These are phyloP conservation scores for Agrotis clavis DNA, from an alignment of 2,888 invertebrate species.

Conservation along the genomic window DNA sequence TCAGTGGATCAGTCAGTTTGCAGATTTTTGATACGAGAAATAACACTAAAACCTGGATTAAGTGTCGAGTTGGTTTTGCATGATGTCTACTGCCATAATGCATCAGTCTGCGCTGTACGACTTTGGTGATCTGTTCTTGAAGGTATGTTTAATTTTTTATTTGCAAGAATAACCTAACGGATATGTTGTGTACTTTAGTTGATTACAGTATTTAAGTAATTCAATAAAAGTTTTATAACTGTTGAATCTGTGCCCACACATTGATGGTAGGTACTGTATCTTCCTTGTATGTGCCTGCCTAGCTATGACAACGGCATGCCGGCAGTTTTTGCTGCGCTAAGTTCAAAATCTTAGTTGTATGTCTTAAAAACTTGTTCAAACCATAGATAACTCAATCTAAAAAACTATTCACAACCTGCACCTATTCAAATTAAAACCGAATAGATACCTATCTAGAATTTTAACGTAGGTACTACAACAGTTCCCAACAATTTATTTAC, in stretches of 20 bases:
- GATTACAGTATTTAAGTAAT: slow-evolving; percentile 15
- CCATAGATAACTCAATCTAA: not conserved
- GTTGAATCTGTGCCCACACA: not conserved
- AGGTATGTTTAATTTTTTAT: slow-evolving; percentile 89
- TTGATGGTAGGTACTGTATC: slow-evolving; percentile 5
- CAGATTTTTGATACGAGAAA: slow-evolving; percentile 79
- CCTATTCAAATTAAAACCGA: slow-evolving; percentile 6
- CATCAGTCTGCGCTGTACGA: slow-evolving; percentile 94
- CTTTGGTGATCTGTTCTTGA: slow-evolving; percentile 94
- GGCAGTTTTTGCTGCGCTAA: not conserved
- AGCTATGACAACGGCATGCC: slow-evolving; percentile 17
- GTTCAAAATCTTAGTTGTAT: not conserved
- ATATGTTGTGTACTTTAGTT: not conserved
- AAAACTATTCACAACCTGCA: not conserved
- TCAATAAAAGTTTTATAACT: slow-evolving; percentile 6
- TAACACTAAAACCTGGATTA: slow-evolving; percentile 84
- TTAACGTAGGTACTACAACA: too few species aligned
- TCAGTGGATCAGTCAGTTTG: slow-evolving; percentile 87
- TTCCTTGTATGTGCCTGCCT: not conserved
- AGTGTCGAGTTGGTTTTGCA: slow-evolving; percentile 87
- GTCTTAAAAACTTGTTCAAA: not conserved
- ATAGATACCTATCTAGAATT: too few species aligned
- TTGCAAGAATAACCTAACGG: slow-evolving; percentile 2
- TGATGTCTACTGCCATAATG: slow-evolving; percentile 95
- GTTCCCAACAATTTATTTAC: not conserved